A percentile compares a stretch with the other conserved stretches of the same genome.
Evolutionary conservation across 2,113 vertebrate genomes (phyloP).

Genomic region (Ptilonorhynchus violaceus): DNA sequence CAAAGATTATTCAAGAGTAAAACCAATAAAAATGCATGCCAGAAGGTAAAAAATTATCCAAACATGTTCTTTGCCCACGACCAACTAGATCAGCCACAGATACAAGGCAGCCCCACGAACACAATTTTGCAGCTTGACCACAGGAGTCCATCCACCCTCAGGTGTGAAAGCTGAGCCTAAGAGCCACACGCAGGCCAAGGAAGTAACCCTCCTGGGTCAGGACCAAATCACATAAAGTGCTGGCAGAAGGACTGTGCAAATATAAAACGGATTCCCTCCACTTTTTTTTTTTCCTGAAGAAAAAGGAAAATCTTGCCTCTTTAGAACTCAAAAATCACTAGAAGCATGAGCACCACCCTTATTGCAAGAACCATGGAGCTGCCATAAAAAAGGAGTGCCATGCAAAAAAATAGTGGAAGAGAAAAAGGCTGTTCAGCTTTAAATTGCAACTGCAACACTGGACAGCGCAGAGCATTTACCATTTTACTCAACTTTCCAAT

Average conservation of each 20-base stretch:
- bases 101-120: accelerated
- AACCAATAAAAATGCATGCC: neutral
- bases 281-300: neutral
- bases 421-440: neutral
- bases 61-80: neutral
- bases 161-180: neutral
- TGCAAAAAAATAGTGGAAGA: neutral
- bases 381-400: neutral
- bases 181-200: neutral
- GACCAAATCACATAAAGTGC: neutral
- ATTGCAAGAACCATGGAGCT: neutral
- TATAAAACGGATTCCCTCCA: neutral
- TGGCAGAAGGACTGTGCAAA: neutral
- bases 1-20: neutral
- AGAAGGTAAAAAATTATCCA: neutral
- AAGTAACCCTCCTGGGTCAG: neutral
- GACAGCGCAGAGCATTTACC: neutral
- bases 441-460: neutral
- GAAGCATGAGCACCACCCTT: neutral
- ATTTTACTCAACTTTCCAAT: neutral
- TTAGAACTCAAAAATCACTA: neutral
- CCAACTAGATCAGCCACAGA: neutral
- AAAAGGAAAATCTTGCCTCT: neutral
- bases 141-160: neutral
- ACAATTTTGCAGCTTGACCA: neutral